Conservation (phyloP, 2,113 vertebrate genomes). For the Scolopax mira region DNA sequence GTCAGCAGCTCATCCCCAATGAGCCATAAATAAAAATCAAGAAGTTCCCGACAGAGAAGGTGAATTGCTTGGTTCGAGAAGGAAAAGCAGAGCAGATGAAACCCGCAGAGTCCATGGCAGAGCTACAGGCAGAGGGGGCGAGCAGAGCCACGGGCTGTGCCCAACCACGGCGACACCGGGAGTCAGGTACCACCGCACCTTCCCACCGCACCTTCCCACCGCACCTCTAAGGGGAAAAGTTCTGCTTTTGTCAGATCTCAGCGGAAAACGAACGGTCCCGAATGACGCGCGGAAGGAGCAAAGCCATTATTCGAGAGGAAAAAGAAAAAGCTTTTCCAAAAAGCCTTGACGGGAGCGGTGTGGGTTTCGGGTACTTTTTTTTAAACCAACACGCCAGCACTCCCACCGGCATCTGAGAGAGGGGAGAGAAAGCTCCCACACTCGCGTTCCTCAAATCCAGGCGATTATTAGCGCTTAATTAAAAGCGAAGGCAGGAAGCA, state of each 20-base stretch:
- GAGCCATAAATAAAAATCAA: background rate
- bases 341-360: accelerated
- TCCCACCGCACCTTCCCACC: background rate
- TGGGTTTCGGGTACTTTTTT: background rate
- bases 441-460: accelerated
- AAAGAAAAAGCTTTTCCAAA: background rate
- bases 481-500: background rate
- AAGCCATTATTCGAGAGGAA: background rate
- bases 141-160: background rate
- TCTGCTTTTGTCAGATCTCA: background rate
- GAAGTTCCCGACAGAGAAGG: background rate
- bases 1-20: background rate
- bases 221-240: background rate
- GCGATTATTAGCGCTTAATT: background rate
- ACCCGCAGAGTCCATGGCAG: background rate
- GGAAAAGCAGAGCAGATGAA: background rate
- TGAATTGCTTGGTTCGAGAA: accelerated
- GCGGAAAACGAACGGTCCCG: accelerated
- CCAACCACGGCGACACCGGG: background rate
- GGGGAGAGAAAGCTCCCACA: accelerated
- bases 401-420: background rate
- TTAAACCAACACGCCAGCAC: background rate
- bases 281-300: too few species aligned
- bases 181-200: accelerated
- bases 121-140: background rate